A percentile compares a stretch with the other conserved stretches of the same genome.
Evolutionary conservation across 2,113 vertebrate species (phyloP).

Genomic region (Ptychochromis oligacanthus): DNA sequence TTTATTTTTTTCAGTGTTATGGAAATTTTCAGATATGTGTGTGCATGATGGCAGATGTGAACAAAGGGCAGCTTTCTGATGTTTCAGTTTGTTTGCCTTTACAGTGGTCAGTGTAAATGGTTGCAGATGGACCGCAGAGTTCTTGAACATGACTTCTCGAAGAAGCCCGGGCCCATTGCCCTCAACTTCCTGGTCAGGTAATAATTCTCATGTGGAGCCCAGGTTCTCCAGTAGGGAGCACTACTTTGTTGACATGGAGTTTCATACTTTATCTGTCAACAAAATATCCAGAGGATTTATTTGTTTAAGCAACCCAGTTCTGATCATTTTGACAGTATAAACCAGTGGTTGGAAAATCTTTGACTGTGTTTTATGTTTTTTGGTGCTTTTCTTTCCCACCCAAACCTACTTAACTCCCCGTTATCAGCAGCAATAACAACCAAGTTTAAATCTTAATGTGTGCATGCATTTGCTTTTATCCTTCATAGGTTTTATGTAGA

Average conservation of each 20-base stretch:
- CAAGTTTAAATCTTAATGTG: not conserved
- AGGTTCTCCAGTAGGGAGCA: constrained; percentile 58
- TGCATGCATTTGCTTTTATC: constrained; percentile 15
- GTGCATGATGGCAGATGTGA: not conserved
- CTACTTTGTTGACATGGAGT: constrained; percentile 6
- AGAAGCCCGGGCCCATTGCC: constrained; percentile 90
- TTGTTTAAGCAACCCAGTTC: not conserved
- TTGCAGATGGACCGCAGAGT: constrained; percentile 97
- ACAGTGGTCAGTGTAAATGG: constrained; percentile 96
- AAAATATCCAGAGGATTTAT: not conserved
- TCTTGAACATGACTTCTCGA: constrained; percentile 97
- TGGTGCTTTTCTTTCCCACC: accelerated
- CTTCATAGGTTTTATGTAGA: constrained; percentile 94
- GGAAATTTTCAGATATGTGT: not conserved
- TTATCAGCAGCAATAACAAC: not conserved
- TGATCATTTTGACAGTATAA: not conserved
- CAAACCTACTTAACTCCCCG: not conserved
- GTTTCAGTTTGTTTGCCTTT: constrained; percentile 35
- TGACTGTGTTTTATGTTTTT: not conserved
- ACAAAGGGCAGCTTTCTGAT: not conserved
- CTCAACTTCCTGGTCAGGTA: constrained; percentile 98
- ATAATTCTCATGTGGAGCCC: not conserved
- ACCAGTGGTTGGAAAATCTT: not conserved
- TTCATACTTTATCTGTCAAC: not conserved
- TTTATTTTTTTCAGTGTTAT: not conserved